Evolutionary conservation across 2,113 vertebrate species (phyloP), one percentile per base, ranked within the genome.

Genomic region (Melanostigma gelatinosum): DNA sequence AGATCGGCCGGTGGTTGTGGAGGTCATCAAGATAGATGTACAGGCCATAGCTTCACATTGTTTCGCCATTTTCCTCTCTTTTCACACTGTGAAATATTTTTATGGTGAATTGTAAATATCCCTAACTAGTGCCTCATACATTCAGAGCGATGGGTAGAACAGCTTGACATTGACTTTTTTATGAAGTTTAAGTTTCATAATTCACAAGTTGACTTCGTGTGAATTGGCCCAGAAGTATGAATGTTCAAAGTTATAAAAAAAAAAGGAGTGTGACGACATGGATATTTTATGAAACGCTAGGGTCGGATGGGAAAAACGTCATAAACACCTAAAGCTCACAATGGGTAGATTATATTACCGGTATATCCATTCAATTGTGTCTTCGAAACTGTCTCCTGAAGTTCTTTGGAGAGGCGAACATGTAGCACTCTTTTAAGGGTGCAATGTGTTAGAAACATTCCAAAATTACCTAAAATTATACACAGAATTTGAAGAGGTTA

Each of bases 1-100:
- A n/a, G n/a, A n/a, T n/a, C n/a, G n/a, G n/a, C n/a, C n/a, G n/a
- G n/a, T n/a, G n/a, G n/a, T n/a, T n/a, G n/a, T n/a, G n/a, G n/a
- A n/a, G n/a, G n/a, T n/a, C n/a, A n/a, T n/a, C n/a, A 6, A 42
- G 40, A 77, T 68, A 76, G 54, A 66, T 82, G 68, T 24, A 75
- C 66, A 40, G 40, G 57, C 57, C 20, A 29, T 12, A 44, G 73
- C 65, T 36, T 79, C 57, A 4, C 52, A 27, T 50, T 52, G 61
- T 78, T 34, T 50, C 27, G 12, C 60, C 52, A 34, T 55, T 75
- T 69, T 29, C 29, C 58, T n/a, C 27, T 57, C 36, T 77, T 63
- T 42, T 62, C 13, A 38, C 38, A 22, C 44, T 22, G 29, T 58
- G 62, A 80, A 76, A 76, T 48, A 58, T 58, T 68, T 34, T 77